phyloP scores from a whole-genome alignment of 2,888 invertebrate genomes.

The Ectropis crepuscularia region DNA sequence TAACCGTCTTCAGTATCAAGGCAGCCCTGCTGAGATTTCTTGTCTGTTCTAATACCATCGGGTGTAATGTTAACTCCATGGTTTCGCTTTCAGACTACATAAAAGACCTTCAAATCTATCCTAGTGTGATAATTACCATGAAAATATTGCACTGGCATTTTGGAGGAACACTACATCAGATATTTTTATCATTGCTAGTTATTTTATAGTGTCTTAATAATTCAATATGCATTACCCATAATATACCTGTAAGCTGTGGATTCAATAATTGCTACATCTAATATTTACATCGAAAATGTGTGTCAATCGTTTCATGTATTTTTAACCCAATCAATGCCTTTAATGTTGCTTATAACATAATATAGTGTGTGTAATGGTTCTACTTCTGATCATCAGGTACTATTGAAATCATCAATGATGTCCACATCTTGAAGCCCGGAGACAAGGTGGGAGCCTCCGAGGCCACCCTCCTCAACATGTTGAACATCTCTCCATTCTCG shows the following conservation, averaged over 20 bases:
- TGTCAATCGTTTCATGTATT: too few relatives aligned
- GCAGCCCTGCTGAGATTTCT: not conserved
- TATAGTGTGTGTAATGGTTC: not conserved
- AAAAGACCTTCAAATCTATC: constrained; percentile 68
- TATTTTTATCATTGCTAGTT: too few relatives aligned
- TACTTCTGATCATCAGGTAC: constrained; percentile 82
- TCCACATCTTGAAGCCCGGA: constrained; percentile 95
- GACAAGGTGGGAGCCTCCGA: constrained; percentile 99
- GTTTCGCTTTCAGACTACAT: constrained; percentile 75
- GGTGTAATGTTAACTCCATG: constrained; percentile 50
- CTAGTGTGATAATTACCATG: constrained; percentile 60
- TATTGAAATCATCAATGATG: constrained; percentile 99
- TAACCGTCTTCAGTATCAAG: too few relatives aligned
- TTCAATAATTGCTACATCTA: too few relatives aligned
- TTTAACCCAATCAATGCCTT: too few relatives aligned
- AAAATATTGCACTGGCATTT: constrained; percentile 72
- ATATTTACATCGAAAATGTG: too few relatives aligned
- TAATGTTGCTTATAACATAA: too few relatives aligned
- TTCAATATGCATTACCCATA: too few relatives aligned
- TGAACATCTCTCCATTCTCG: constrained; percentile 99
- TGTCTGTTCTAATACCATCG: constrained; percentile 69
- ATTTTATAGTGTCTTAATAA: too few relatives aligned
- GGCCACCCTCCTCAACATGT: constrained; percentile 99
- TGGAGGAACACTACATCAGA: constrained; percentile 60
- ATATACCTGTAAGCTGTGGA: too few relatives aligned